Base-by-base conservation (phyloP, 2,888 invertebrate species). In the Meliscaeva auricollis region DNA sequence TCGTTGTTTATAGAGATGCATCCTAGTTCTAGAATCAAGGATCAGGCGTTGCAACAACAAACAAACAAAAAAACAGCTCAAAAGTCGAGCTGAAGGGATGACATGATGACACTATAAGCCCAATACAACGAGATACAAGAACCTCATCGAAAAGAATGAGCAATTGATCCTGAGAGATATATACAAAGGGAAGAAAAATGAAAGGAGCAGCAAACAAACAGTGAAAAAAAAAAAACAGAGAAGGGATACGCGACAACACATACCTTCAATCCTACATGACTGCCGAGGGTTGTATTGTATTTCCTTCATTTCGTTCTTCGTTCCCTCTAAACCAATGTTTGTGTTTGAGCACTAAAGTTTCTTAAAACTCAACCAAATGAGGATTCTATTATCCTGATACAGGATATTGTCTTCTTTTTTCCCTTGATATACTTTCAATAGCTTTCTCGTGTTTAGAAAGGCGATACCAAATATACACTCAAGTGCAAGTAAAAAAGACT, bases 101-200 rank as follows among this genome's bases (percentile, higher is more conserved):
- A 76, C 58, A 66, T 35, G 62, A 76, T 70, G 64, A 66, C 66
- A 70, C 76, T 54, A 30, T 50, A 48, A 72, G 64, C 35, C 35
- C 58, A 48, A 69, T 58, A 60, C 50, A 60, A 50, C 17, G 41
- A 66, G 38, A 9, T 38, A 38, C 9, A 38, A 38, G 20, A 46
- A 73, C 11, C n/a, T 58, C 64, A 70, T 81, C 70, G 48, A 60
- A 70, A 44, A 54, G 69, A 74, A 74, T 68, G 56, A 81, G 50
- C 81, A 81, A 82, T 73, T 82, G 77, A 82, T 73, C 66, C 66
- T 52, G 60, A 58, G 72, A 30, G 50, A 46, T 50, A 68, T 13
- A 52, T 4, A 17, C 20, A 38, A 9, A 11, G 13, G 7, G n/a
- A n/a, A n/a, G n/a, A n/a, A n/a, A n/a, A n/a, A n/a, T n/a, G n/a